These are phyloP conservation scores for Ericerus pela DNA, from an alignment of 1,140 invertebrate species.

Conservation along the genomic window DNA sequence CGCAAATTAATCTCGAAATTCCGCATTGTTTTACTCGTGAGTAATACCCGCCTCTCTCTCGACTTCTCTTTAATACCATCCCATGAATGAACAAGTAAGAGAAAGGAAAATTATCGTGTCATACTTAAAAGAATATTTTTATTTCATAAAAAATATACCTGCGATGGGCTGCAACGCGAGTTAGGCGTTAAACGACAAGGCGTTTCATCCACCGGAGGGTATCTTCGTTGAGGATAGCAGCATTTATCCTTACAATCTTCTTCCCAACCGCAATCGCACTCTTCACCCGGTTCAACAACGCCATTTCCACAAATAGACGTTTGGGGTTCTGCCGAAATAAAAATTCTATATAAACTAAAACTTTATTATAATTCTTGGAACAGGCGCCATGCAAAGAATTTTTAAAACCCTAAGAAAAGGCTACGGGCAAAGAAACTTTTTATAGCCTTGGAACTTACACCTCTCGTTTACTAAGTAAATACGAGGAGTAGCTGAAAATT, in stretches of 20 bases:
- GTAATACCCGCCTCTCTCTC: too few species aligned
- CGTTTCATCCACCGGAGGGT: constrained; percentile 53
- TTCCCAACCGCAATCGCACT: constrained; percentile 98
- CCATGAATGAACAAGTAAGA: too few species aligned
- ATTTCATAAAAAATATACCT: too few species aligned
- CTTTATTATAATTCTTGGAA: neutral
- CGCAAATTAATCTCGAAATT: constrained; percentile 12
- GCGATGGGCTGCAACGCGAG: constrained; percentile 63
- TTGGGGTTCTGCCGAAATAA: constrained; percentile 53
- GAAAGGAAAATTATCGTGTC: too few species aligned
- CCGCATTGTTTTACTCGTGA: too few species aligned
- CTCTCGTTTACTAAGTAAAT: neutral
- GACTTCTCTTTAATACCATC: too few species aligned
- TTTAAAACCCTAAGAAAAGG: too few species aligned
- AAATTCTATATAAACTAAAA: constrained; percentile 17
- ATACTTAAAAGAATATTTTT: too few species aligned
- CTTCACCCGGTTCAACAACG: constrained; percentile 86
- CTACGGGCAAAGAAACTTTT: neutral
- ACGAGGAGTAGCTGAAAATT: too few species aligned
- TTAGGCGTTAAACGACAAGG: constrained; percentile 68
- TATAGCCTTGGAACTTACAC: neutral
- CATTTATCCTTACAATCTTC: constrained; percentile 85
- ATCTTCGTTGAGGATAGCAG: constrained; percentile 76
- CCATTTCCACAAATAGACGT: constrained; percentile 89
- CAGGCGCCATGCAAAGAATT: too few species aligned